Conservation (phyloP, 2,888 invertebrate genomes). For the Myopa testacea region DNA sequence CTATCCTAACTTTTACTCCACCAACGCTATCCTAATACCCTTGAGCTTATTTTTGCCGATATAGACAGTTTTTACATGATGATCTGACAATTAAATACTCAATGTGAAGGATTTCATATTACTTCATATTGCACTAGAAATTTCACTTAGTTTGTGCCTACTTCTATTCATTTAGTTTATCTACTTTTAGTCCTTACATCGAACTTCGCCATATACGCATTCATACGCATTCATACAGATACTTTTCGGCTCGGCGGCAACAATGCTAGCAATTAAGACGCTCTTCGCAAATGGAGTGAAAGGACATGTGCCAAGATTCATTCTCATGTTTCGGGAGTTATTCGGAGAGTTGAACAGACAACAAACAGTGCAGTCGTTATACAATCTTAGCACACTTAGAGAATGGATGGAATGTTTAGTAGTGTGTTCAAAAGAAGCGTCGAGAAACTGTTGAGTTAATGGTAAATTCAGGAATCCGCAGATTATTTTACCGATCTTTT, state of each 20-base stretch:
- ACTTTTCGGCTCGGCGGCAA: slow-evolving; percentile 61
- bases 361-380: no score
- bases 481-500: no score
- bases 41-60: slow-evolving; percentile 30
- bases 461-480: no score
- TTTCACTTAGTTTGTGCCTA: slow-evolving; percentile 20
- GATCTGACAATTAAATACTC: slow-evolving; percentile 3
- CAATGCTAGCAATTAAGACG: slow-evolving; percentile 49
- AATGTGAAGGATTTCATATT: slow-evolving; percentile 5
- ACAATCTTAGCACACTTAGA: no score
- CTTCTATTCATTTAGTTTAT: slow-evolving; percentile 28
- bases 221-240: slow-evolving; percentile 1
- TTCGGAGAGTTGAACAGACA: neutral
- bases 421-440: no score
- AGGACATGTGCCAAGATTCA: neutral
- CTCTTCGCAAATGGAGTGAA: neutral
- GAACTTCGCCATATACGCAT: slow-evolving; percentile 37
- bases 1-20: slow-evolving; percentile 2
- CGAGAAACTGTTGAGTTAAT: no score
- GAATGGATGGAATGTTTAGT: no score
- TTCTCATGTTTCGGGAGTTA: neutral
- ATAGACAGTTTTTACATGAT: slow-evolving; percentile 33
- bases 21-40: slow-evolving; percentile 28
- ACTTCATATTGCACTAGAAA: slow-evolving; percentile 27
- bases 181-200: slow-evolving; percentile 20